Percentiles rank a stretch among this genome's conserved stretches.
phyloP scores from a whole-genome alignment of 2,113 vertebrate genomes.

The Ameiurus melas region DNA sequence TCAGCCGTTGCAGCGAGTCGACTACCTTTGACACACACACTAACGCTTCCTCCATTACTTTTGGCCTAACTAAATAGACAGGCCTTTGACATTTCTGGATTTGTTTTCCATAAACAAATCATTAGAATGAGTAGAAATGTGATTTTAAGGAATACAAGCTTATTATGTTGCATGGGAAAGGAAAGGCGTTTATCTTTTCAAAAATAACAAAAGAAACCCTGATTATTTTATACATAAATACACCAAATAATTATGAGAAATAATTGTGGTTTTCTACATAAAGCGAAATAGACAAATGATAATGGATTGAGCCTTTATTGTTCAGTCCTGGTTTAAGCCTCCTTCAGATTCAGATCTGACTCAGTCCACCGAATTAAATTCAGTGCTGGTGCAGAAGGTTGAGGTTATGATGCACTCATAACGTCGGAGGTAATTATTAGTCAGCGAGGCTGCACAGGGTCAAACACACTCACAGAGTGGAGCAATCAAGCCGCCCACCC shows the following conservation, averaged over 20 bases:
- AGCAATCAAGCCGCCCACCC: slow-evolving; percentile 42
- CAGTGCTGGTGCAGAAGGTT: background rate
- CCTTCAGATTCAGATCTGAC: slow-evolving; percentile 7
- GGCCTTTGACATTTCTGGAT: background rate
- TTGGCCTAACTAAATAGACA: background rate
- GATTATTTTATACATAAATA: background rate
- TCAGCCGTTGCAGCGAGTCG: background rate
- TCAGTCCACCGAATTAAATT: slow-evolving; percentile 15
- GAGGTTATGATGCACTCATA: slow-evolving; percentile 39
- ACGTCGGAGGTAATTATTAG: slow-evolving; percentile 38
- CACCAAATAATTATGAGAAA: background rate
- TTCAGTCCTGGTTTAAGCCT: background rate
- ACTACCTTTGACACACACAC: background rate
- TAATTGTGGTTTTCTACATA: background rate
- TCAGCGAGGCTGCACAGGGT: slow-evolving; percentile 35
- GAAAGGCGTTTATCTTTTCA: background rate
- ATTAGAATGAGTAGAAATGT: background rate
- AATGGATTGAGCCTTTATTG: background rate
- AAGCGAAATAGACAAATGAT: background rate
- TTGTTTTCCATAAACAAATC: background rate
- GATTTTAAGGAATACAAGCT: background rate
- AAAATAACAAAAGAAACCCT: background rate
- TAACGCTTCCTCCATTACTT: background rate
- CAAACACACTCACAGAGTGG: slow-evolving; percentile 42
- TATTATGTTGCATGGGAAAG: background rate